Base-by-base conservation (phyloP, 2,113 vertebrate species). In the Burhinus bistriatus region DNA sequence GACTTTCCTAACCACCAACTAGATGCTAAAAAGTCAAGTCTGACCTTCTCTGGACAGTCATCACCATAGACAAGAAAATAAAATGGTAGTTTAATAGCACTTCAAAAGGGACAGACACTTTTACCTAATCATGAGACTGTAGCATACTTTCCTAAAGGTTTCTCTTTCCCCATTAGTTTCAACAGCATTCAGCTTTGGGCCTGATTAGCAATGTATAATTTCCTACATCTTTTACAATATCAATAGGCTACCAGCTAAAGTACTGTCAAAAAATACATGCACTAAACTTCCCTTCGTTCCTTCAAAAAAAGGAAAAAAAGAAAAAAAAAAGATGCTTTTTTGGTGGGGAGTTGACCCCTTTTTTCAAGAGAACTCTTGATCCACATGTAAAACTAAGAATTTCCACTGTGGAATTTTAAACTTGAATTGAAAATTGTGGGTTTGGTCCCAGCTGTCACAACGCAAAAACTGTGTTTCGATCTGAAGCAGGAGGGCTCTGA, bases 321-420 rank as follows among this genome's bases (percentile, higher is more conserved):
- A 12, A 7, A 44, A 38, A 2, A n/a, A 18, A 2, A 72, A 77
- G 5, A 15, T 11, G 10, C 0, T 55, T 3, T 62, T 32, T 21
- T 49, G 4, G 5, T 5, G 13, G 9, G 18, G 6, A 1, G 0
- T 16, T 65, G 4, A 30, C 2, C 2, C 2, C 7, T 4, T 11
- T 32, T 85, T 32, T 16, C 7, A 34, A 52, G 4, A 70, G 2
- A 51, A 36, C 7, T 57, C 1, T 59, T 45, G 9, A 22, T 78
- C 4, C 0, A 61, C 4, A 9, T 15, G 2, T 12, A 81, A 73
- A 69, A 52, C 4, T 17, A 36, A 22, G 3, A 34, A 51, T 93
- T 82, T 34, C 6, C 8, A 25, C 3, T 8, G 1, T 51, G 26
- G 71, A 83, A 32, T 62, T 66, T 34, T 5, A 78, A 70, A 22